These are phyloP conservation scores for Hipparchia semele DNA, from an alignment of 2,888 invertebrate species.

Conservation along the genomic window DNA sequence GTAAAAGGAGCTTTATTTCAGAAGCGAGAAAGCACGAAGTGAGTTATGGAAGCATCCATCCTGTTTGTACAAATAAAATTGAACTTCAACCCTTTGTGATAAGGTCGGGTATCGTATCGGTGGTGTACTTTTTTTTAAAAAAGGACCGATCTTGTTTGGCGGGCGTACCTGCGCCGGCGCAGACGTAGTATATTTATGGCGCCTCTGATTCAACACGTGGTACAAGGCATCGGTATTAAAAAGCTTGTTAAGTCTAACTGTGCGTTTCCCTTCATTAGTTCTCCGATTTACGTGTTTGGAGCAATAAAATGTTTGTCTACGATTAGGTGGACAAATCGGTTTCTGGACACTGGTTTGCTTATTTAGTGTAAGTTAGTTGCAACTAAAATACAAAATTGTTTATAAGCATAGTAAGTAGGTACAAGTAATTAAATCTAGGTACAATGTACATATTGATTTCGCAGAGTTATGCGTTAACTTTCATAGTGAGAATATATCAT, in stretches of 20 bases:
- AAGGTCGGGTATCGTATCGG: conserved; percentile 50
- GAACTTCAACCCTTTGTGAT: conserved; percentile 42
- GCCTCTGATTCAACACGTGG: conserved; percentile 75
- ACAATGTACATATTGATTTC: too few species aligned
- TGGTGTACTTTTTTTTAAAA: conserved; percentile 61
- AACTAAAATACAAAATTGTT: neutral
- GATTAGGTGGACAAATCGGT: conserved; percentile 40
- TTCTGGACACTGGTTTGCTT: conserved; percentile 1
- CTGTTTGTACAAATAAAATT: conserved; percentile 46
- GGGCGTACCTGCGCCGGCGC: conserved; percentile 80
- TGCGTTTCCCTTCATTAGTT: conserved; percentile 71
- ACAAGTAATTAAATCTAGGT: too few species aligned
- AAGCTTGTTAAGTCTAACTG: conserved; percentile 77
- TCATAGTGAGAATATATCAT: too few species aligned
- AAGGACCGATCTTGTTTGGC: conserved; percentile 79
- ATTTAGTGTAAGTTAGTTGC: neutral
- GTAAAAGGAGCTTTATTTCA: conserved; percentile 81
- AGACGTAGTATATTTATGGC: conserved; percentile 81
- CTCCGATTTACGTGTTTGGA: conserved; percentile 44
- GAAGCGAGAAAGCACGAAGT: conserved; percentile 79
- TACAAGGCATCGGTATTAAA: conserved; percentile 63
- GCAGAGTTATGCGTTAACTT: too few species aligned
- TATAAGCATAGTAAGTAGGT: neutral
- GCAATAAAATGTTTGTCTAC: conserved; percentile 43
- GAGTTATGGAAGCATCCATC: conserved; percentile 70